Evolutionary conservation across 2,797 vertebrate species (phyloP).

Genomic region (Onychomys torridus): DNA sequence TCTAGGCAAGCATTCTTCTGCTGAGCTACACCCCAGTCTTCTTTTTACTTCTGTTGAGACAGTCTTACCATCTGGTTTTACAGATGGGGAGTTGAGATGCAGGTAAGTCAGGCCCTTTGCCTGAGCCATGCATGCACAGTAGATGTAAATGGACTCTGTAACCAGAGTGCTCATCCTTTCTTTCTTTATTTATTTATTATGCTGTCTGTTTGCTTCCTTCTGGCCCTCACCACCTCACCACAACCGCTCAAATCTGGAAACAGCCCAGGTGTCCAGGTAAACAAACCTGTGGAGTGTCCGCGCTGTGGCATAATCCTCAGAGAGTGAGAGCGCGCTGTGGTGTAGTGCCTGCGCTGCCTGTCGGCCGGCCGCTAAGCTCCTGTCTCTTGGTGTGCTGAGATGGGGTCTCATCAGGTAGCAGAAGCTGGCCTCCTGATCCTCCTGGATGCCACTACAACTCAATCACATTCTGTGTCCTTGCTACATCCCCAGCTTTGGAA

Average conservation of each 20-base stretch:
- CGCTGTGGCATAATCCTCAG: too few relatives aligned
- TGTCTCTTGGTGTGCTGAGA: not conserved
- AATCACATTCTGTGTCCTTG: not conserved
- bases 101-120: not conserved
- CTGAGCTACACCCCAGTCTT: not conserved
- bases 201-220: not conserved
- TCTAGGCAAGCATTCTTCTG: not conserved
- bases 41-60: not conserved
- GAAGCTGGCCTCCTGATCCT: not conserved
- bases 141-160: not conserved
- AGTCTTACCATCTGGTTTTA: not conserved
- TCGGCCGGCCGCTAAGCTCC: not conserved
- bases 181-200: too few relatives aligned
- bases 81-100: not conserved
- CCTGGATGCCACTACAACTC: not conserved
- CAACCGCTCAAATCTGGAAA: too few relatives aligned
- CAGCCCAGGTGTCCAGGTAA: too few relatives aligned
- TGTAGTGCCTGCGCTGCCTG: not conserved
- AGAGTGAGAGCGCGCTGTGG: too few relatives aligned
- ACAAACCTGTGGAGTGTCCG: too few relatives aligned
- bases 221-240: rapidly evolving
- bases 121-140: not conserved
- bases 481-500: not conserved
- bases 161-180: not conserved
- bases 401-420: not conserved